These are phyloP conservation scores for Lithodes maja DNA, from an alignment of 2,888 invertebrate genomes.

Conservation along the genomic window DNA sequence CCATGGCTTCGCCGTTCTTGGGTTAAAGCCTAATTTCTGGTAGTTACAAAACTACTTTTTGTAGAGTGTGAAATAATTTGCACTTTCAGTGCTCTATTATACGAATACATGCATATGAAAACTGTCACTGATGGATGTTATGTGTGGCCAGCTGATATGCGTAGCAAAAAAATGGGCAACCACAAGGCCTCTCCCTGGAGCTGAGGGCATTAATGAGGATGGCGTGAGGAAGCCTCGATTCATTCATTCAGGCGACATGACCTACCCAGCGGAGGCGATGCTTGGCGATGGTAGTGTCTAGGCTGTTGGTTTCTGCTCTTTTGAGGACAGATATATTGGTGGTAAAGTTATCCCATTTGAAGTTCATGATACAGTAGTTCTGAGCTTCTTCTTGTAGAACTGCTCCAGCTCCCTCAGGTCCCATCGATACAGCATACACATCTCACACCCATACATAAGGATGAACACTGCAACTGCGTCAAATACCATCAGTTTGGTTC, in stretches of 20 bases:
- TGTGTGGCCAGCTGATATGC: too few relatives aligned
- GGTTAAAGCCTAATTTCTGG: too few relatives aligned
- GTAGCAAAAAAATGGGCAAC: background rate
- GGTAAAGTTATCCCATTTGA: constrained; percentile 16
- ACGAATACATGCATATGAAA: too few relatives aligned
- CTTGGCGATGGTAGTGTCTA: background rate
- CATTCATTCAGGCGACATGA: constrained; percentile 1
- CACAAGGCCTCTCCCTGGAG: background rate
- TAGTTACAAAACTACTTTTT: too few relatives aligned
- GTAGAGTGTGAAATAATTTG: too few relatives aligned
- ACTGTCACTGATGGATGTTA: too few relatives aligned
- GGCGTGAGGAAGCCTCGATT: background rate
- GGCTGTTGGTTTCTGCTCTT: background rate
- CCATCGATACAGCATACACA: background rate
- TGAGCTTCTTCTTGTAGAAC: constrained; percentile 11
- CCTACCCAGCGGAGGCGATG: constrained; percentile 8
- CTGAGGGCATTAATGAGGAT: background rate
- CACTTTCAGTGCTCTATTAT: too few relatives aligned
- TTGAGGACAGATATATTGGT: background rate
- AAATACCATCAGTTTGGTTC: too few relatives aligned
- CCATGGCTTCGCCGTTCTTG: too few relatives aligned
- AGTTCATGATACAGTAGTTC: background rate
- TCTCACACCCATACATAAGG: constrained; percentile 5
- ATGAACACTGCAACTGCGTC: background rate
- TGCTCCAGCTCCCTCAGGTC: constrained; percentile 22